Percentiles rank a stretch among this genome's conserved stretches.
phyloP scores from a whole-genome alignment of 1,140 invertebrate species.

The Nomia melanderi region DNA sequence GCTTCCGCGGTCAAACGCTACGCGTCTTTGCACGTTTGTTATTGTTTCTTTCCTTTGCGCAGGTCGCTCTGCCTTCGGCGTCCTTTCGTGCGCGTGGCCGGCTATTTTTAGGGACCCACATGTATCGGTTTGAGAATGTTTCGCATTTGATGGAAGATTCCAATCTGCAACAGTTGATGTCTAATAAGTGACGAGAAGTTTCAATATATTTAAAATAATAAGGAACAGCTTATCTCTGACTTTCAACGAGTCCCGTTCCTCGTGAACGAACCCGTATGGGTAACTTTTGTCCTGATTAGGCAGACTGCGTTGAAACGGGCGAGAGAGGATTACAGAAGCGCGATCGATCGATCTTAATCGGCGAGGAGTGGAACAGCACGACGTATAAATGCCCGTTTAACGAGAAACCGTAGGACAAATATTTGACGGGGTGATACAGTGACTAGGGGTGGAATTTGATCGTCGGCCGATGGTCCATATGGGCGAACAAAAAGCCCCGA shows the following conservation, averaged over 20 bases:
- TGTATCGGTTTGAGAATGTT: no score
- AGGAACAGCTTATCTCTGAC: slow-evolving; percentile 31
- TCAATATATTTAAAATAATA: neutral
- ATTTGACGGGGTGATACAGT: slow-evolving; percentile 43
- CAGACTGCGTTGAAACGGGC: neutral
- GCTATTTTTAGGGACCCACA: no score
- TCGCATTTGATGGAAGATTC: no score
- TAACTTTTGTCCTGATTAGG: neutral
- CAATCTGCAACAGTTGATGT: no score
- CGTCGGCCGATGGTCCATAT: slow-evolving; percentile 52
- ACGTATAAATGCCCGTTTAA: slow-evolving; percentile 39
- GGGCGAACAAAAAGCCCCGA: slow-evolving; percentile 62
- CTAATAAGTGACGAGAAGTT: slow-evolving; percentile 1
- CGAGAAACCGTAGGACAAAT: slow-evolving; percentile 29
- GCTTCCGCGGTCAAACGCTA: no score
- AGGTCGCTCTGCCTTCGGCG: no score
- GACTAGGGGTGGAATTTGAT: slow-evolving; percentile 30
- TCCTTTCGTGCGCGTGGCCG: no score
- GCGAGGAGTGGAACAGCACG: neutral
- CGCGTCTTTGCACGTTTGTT: no score
- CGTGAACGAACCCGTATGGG: no score
- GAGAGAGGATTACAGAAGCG: neutral
- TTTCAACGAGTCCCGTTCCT: no score
- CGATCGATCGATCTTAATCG: slow-evolving; percentile 1
- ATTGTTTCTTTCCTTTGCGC: no score